Evolutionary conservation across 2,797 vertebrate genomes (phyloP).

Genomic region (Eurystomus glaucurus): DNA sequence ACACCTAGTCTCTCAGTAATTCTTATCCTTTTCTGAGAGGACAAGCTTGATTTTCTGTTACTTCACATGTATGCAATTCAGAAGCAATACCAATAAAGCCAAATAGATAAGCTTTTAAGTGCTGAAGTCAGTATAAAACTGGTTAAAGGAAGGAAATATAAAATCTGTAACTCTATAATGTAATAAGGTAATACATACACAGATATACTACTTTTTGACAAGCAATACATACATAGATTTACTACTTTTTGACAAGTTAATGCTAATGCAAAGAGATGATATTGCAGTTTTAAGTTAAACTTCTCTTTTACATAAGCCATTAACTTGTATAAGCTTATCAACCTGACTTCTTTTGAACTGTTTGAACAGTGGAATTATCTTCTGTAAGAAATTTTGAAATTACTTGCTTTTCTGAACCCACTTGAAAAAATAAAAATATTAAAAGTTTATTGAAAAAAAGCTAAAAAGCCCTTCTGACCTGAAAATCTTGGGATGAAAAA

Average conservation of each 20-base stretch:
- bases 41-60: neutral
- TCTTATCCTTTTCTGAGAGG: neutral
- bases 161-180: neutral
- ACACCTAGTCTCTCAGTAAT: neutral
- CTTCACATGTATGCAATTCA: neutral
- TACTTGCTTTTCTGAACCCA: neutral
- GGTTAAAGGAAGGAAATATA: conserved; percentile 7
- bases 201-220: conserved; percentile 37
- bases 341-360: conserved; percentile 21
- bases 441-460: neutral
- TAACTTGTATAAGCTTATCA: conserved; percentile 49
- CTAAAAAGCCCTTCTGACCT: neutral
- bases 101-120: neutral
- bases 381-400: conserved; percentile 3
- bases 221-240: neutral
- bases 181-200: neutral
- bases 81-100: neutral
- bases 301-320: conserved; percentile 45
- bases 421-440: neutral
- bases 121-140: conserved; percentile 34
- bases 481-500: neutral
- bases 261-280: conserved; percentile 52
- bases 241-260: conserved; percentile 43
- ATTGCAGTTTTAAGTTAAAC: conserved; percentile 62
- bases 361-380: conserved; percentile 38